Base-by-base conservation (phyloP, 2,888 invertebrate genomes). In the Eupithecia tripunctaria region DNA sequence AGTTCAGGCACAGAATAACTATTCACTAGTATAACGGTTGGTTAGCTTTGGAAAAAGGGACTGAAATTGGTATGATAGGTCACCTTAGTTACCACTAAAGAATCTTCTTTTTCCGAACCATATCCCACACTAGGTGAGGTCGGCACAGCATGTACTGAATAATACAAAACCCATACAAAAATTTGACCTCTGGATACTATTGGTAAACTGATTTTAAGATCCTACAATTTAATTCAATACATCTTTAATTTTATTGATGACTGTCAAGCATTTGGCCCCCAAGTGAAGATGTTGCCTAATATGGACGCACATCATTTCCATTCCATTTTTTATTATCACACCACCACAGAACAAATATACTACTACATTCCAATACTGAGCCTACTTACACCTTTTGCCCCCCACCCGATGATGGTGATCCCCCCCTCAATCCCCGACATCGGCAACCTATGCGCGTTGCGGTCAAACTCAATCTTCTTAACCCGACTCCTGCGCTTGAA, bases 341-440 rank as follows among this genome's bases (percentile, higher is more conserved):
- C 7, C n/a, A n/a, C n/a, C n/a, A n/a, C n/a, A n/a, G n/a, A 7
- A 1, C 2, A 5, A 12, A 1, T 14, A 36, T 36, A 38, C 38
- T 3, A 12, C 38, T 38, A 12, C 12, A 38, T 1, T 38, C 14
- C 1, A 38, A 38, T 12, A 38, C 38, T 12, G 14, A 38, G 38
- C 38, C 38, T 38, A 12, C 87, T 86, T 81, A 93, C 93, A 29
- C 81, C 80, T 74, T 75, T 89, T 5, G 91, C 89, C 0, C 93
- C 93, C 93, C 93, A 93, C 8, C 93, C 93, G 15, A 92, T 74
- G 5, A 92, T 82, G 5, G 88, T 88, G 21, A 92, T 82, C 0
- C 88, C 88, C 12, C 82, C 80, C 0, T 64, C 14, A 5, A 88
- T 14, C 25, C 56, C 89, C 6, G 80, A 87, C 8, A 74, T 14